Evolutionary conservation across 2,797 vertebrate species (phyloP).

Genomic region (Anguilla anguilla): DNA sequence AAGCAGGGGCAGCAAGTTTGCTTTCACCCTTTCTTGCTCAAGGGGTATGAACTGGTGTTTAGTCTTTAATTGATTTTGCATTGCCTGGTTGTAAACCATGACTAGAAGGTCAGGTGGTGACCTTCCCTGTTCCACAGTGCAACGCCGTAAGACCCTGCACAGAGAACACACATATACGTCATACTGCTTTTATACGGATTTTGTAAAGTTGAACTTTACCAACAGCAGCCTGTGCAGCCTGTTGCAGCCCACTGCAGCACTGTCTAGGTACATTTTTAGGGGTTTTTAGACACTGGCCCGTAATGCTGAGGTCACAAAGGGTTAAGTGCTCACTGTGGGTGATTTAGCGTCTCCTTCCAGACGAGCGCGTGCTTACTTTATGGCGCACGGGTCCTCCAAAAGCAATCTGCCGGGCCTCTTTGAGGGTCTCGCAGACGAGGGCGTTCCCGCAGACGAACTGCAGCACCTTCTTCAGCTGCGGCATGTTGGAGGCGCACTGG

Average conservation of each 20-base stretch:
- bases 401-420: conserved; percentile 82
- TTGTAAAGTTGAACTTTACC: background rate
- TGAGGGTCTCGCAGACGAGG: conserved; percentile 87
- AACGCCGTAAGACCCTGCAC: background rate
- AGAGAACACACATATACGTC: background rate
- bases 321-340: conserved; percentile 9
- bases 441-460: conserved; percentile 91
- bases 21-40: background rate
- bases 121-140: background rate
- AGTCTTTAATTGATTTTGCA: background rate
- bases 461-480: conserved; percentile 81
- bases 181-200: background rate
- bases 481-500: conserved; percentile 64
- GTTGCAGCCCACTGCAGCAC: background rate
- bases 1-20: background rate
- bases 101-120: background rate
- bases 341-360: background rate
- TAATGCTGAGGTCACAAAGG: background rate
- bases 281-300: background rate
- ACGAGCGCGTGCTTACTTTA: conserved; percentile 72
- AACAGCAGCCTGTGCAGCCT: background rate
- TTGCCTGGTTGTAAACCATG: background rate
- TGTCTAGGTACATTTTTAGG: background rate
- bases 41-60: background rate
- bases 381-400: conserved; percentile 78